These are phyloP conservation scores for Opisthocomus hoazin DNA, from an alignment of 2,113 vertebrate species.

Conservation along the genomic window DNA sequence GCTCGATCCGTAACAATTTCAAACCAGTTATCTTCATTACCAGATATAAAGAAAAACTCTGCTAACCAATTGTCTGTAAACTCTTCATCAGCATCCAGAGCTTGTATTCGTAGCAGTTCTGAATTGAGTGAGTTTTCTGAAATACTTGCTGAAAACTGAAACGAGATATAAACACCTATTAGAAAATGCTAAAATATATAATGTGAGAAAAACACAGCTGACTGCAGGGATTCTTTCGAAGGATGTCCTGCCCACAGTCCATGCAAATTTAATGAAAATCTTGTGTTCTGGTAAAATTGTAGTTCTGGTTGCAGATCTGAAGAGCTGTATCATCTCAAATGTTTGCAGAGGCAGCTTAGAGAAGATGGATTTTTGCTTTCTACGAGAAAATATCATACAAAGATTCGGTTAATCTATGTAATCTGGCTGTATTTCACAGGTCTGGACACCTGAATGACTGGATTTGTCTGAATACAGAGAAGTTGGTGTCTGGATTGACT, in stretches of 20 bases:
- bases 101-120: constrained; percentile 84
- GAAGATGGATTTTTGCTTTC: neutral
- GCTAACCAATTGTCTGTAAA: constrained; percentile 82
- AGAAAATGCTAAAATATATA: neutral
- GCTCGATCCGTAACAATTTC: constrained; percentile 80
- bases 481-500: neutral
- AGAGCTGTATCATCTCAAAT: neutral
- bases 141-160: constrained; percentile 82
- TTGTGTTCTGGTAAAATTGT: neutral
- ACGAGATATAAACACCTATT: constrained; percentile 32
- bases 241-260: neutral
- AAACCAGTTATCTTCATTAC: constrained; percentile 89
- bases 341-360: neutral
- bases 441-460: neutral
- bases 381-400: neutral
- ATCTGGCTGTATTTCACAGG: fast-evolving
- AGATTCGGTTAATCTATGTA: neutral
- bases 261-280: neutral
- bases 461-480: neutral
- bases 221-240: neutral
- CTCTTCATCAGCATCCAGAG: constrained; percentile 78
- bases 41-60: constrained; percentile 81
- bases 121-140: constrained; percentile 80
- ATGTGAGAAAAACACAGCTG: neutral
- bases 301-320: neutral